Evolutionary conservation across 2,113 vertebrate genomes (phyloP).

Genomic region (Aptenodytes forsteri): DNA sequence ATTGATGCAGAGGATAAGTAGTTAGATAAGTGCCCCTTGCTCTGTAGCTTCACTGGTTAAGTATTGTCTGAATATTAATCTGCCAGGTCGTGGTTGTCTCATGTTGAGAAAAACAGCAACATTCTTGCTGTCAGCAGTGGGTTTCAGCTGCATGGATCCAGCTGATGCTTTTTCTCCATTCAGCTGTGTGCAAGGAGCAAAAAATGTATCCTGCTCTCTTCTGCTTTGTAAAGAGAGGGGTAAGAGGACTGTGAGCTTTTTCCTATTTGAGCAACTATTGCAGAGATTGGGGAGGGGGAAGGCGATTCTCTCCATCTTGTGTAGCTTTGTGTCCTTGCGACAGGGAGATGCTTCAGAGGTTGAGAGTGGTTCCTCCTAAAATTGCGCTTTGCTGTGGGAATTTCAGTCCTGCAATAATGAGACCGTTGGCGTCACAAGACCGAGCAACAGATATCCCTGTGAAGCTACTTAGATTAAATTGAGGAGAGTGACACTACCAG

Average conservation of each 20-base stretch:
- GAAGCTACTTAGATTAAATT: background rate
- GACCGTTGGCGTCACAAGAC: background rate
- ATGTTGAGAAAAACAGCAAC: background rate
- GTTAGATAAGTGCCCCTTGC: background rate
- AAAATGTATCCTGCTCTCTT: background rate
- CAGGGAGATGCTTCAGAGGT: background rate
- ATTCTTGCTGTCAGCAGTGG: background rate
- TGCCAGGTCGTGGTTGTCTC: background rate
- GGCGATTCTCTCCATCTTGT: background rate
- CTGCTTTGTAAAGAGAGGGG: background rate
- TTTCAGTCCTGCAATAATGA: background rate
- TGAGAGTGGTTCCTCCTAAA: background rate
- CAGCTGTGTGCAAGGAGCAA: background rate
- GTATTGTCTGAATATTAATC: background rate
- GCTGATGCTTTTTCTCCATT: background rate
- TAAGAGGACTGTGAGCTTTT: background rate
- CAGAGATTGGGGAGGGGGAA: background rate
- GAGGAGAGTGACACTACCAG: background rate
- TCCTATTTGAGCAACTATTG: background rate
- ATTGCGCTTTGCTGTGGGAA: background rate
- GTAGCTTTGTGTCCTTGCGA: background rate
- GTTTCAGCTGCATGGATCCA: background rate
- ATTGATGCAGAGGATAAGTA: background rate
- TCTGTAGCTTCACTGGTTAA: background rate
- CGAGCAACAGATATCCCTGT: fast-evolving